Percentiles rank a stretch among this genome's conserved stretches.
Conservation (phyloP, 2,888 invertebrate species). For the Polyommatus icarus region DNA sequence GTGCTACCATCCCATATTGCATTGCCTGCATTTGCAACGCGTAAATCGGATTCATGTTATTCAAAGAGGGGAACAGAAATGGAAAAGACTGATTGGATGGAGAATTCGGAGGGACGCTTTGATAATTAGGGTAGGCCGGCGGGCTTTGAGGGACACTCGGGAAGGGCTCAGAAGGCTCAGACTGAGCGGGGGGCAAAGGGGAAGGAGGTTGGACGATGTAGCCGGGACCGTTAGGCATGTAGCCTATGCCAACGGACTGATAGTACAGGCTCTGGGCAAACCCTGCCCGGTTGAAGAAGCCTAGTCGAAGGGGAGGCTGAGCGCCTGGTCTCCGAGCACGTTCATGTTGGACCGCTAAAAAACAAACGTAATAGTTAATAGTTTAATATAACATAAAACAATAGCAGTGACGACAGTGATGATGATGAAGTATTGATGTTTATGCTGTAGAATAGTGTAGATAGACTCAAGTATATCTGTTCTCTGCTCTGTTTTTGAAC, state of each 20-base stretch:
- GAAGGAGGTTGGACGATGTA: background rate
- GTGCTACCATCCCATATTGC: background rate
- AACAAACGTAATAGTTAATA: background rate
- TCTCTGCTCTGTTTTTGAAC: no score
- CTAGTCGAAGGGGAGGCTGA: slow-evolving; percentile 63
- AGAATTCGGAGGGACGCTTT: background rate
- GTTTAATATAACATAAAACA: no score
- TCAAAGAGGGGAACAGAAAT: background rate
- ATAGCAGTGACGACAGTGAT: background rate
- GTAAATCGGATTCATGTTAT: background rate
- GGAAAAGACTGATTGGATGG: background rate
- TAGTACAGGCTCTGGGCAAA: background rate
- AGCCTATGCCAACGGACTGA: background rate
- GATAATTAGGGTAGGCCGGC: background rate
- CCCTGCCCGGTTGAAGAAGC: slow-evolving; percentile 67
- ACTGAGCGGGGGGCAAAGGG: background rate
- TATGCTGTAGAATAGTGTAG: no score
- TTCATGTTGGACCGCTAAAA: slow-evolving; percentile 93
- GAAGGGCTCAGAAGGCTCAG: background rate
- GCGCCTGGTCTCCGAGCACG: slow-evolving; percentile 85
- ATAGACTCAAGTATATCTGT: no score
- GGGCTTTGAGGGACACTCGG: background rate
- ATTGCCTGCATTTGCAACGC: background rate
- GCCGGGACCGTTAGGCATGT: background rate
- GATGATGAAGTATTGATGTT: background rate